phyloP scores from a whole-genome alignment of 1,140 invertebrate genomes.

The Drosophila gunungcola region DNA sequence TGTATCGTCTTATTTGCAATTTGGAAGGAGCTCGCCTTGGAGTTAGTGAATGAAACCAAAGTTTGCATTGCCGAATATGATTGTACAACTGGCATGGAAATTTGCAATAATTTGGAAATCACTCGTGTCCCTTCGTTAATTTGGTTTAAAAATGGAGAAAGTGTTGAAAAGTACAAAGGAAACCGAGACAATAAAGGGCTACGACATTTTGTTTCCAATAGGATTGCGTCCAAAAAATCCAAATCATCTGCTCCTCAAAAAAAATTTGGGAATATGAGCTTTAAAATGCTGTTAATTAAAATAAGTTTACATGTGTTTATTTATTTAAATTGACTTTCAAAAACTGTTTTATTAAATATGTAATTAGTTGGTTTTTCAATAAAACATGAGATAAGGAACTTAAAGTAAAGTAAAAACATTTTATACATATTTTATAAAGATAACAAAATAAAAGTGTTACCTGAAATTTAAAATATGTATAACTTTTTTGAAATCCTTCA shows the following conservation, averaged over 20 bases:
- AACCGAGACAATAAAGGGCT: not conserved
- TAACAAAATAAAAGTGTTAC: not conserved
- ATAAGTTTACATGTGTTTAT: not conserved
- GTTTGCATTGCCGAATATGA: constrained; percentile 22
- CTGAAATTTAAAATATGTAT: not conserved
- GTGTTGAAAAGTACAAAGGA: constrained; percentile 7
- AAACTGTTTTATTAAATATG: too few relatives aligned
- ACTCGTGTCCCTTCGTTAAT: constrained; percentile 1
- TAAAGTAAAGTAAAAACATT: too few relatives aligned
- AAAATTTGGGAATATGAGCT: not conserved
- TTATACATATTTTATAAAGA: too few relatives aligned
- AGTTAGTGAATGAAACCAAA: constrained; percentile 5
- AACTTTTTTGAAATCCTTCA: not conserved
- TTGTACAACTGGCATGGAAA: constrained; percentile 1
- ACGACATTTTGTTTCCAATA: not conserved
- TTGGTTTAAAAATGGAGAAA: constrained; percentile 8
- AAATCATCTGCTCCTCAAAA: not conserved
- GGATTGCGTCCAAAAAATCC: not conserved
- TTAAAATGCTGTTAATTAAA: not conserved
- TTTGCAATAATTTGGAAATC: not conserved
- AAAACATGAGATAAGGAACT: too few relatives aligned
- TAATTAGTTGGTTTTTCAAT: too few relatives aligned
- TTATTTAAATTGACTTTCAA: not conserved
- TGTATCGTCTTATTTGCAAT: not conserved
- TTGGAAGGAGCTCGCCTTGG: constrained; percentile 9